Base-by-base conservation (phyloP, 1,140 invertebrate genomes). In the Medauroidea extradentata region DNA sequence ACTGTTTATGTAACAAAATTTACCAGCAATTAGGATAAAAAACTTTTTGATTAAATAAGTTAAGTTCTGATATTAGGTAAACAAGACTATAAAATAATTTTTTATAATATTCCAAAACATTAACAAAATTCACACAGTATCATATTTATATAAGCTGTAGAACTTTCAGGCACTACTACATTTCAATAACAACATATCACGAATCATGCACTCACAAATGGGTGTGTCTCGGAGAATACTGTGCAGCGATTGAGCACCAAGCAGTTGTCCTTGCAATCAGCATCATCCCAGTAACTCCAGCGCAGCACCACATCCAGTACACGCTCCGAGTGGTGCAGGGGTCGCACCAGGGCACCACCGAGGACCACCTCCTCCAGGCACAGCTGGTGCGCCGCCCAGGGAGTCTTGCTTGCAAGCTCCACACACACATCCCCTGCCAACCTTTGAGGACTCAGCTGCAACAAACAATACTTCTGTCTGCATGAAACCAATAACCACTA, bases 271-370 rank as follows among this genome's bases (percentile, higher is more conserved):
- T 88, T 90, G 16, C 90, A 78, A 71, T 93, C 89, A 3, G 81
- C 79, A 48, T 89, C 83, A 43, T 90, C 85, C 92, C 92, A 95
- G 61, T 89, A 88, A 0, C 88, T 84, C 92, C 92, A 96, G 42
- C 84, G 79, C 5, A 85, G 75, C 0, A 83, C 82, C 3, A 82
- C 79, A 59, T 84, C 81, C 9, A 93, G 75, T 11, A 95, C 81
- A 55, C 85, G 81, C 66, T 93, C 89, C 27, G 83, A 81, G 60
- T 89, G 83, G 74, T 94, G 90, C 14, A 96, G 75, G 0, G 89
- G 86, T 5, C 93, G 75, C 55, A 83, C 81, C 67, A 94, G 70
- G 14, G 82, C 78, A 29, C 85, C 87, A 57, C 83, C 83, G 59
- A 89, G 79, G 56, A 92, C 84, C 0, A 86, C 84, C 74, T 93